Base-by-base conservation (phyloP, 92 coral and sea anemone genomes). In the Epizoanthus fatuus region DNA sequence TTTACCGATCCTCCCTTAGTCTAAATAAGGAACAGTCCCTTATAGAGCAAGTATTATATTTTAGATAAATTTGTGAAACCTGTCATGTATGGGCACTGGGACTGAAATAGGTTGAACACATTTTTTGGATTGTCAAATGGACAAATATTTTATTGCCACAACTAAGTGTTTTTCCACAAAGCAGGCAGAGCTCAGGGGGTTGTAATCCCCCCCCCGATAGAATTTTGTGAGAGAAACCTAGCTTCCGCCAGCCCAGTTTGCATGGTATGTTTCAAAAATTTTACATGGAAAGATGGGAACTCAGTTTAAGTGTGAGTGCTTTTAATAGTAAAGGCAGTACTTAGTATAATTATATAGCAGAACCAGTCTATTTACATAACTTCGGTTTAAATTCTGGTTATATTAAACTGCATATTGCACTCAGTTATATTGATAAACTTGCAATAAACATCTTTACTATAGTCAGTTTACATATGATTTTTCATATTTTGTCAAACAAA, bases 261-360 rank as follows among this genome's bases (percentile, higher is more conserved):
- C 45, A 72, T 59, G 53, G 45, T 51, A 51, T 72, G 78, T 51
- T 72, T 72, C 42, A 72, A 72, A 72, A 20, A 22, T 20, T 6
- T 51, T 47, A 72, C 14, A 53, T 17, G 25, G 65, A 72, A 72
- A 72, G n/a, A 72, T 38, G 60, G 17, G 78, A 72, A 72, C 44
- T 72, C 78, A 53, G 47, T 74, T 74, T 74, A 40, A 74, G 25
- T 74, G 64, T 53, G 79, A 72, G 6, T 40, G 45, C 45, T 40
- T 22, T 22, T 22, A 22, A 22, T 22, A 40, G 45, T 53, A 29
- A 22, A 53, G 29, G 20, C 29, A 52, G 63, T 53, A 53, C 49
- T 74, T 10, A 47, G 25, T 53, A 3, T 55, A 35, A 32, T 45
- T 54, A 52, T 53, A 53, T 74, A 22, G 25, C 25, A 22, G 25